Evolutionary conservation across 2,113 vertebrate species (phyloP).

Genomic region (Trichechus manatus): DNA sequence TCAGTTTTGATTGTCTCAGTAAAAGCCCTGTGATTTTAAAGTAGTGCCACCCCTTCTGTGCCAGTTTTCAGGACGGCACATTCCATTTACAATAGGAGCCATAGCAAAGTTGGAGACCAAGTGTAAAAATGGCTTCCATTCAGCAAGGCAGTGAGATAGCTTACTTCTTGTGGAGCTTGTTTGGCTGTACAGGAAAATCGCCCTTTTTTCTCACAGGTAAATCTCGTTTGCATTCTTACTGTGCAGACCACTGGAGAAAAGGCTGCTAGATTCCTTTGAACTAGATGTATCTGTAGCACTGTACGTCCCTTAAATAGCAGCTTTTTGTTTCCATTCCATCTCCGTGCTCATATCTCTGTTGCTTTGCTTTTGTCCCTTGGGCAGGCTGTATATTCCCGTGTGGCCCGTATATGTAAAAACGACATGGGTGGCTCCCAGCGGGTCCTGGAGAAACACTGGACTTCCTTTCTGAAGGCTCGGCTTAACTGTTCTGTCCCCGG

Average conservation of each 20-base stretch:
- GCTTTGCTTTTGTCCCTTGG: neutral
- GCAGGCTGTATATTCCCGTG: conserved; percentile 97
- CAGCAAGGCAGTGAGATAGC: neutral
- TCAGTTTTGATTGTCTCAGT: neutral
- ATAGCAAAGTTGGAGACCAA: conserved; percentile 37
- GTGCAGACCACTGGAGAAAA: neutral
- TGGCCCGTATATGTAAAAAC: conserved; percentile 99
- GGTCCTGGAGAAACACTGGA: conserved; percentile 99
- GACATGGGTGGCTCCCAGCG: conserved; percentile 98
- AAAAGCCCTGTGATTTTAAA: neutral
- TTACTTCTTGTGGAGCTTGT: neutral
- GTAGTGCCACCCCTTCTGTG: neutral
- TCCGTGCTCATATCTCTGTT: neutral
- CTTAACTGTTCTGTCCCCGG: conserved; percentile 98
- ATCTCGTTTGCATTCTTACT: conserved; percentile 62
- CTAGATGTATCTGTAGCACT: conserved; percentile 25
- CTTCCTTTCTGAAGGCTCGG: conserved; percentile 97
- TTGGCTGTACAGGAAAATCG: neutral
- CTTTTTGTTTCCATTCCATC: conserved; percentile 80
- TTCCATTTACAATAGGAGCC: conserved; percentile 75
- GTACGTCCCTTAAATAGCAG: conserved; percentile 51
- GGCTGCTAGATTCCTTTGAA: conserved; percentile 69
- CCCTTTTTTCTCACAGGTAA: conserved; percentile 40
- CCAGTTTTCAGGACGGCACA: conserved; percentile 83
- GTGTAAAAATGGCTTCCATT: neutral